A percentile compares a stretch with the other conserved stretches of the same genome.
Evolutionary conservation across 2,888 invertebrate genomes (phyloP).

Genomic region (Isoperla grammatica): DNA sequence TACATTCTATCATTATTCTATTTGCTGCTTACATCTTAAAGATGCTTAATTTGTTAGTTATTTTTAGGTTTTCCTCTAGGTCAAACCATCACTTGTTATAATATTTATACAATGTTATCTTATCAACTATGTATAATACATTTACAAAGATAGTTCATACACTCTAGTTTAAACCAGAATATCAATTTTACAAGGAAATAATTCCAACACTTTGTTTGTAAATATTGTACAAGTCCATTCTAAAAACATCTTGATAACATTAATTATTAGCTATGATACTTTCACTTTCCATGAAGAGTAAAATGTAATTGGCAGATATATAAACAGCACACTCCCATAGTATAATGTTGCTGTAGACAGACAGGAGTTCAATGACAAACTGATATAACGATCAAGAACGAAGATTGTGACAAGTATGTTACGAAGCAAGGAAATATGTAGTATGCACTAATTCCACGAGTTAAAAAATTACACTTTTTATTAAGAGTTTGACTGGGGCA

Average conservation of each 20-base stretch:
- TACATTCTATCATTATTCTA: conserved; percentile 20
- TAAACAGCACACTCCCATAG: background rate
- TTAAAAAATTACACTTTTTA: no score
- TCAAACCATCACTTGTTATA: conserved; percentile 19
- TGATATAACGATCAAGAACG: background rate
- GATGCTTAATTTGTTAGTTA: conserved; percentile 21
- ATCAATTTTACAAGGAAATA: conserved; percentile 12
- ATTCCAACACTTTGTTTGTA: conserved; percentile 4
- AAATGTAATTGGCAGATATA: background rate
- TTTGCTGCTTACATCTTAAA: conserved; percentile 24
- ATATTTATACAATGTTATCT: conserved; percentile 23
- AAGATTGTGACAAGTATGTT: background rate
- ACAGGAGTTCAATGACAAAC: background rate
- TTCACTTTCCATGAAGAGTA: background rate
- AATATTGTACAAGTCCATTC: conserved; percentile 12
- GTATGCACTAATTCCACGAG: no score
- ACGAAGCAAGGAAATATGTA: no score
- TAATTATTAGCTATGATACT: conserved; percentile 4
- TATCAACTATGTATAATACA: conserved; percentile 24
- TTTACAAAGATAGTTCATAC: conserved; percentile 20
- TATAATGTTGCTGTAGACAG: background rate
- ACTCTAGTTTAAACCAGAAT: conserved; percentile 9
- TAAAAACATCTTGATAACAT: conserved; percentile 7
- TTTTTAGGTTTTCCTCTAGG: conserved; percentile 9
- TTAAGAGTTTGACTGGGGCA: no score